A percentile compares a stretch with the other conserved stretches of the same genome.
phyloP scores from a whole-genome alignment of 2,113 vertebrate genomes.

The Elachura formosa region DNA sequence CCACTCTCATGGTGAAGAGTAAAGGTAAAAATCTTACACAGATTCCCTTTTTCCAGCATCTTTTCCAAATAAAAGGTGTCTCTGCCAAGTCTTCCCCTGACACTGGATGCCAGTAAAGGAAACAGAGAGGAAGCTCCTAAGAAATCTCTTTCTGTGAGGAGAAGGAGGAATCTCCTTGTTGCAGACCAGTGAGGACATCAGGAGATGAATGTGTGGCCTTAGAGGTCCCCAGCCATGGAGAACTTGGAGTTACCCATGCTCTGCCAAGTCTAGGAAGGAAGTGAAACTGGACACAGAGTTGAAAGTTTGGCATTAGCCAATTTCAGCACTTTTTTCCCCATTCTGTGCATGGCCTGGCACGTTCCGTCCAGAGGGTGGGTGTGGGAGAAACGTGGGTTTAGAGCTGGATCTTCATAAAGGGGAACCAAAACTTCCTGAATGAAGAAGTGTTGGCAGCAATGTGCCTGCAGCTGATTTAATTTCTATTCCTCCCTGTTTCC shows the following conservation, averaged over 20 bases:
- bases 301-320: background rate
- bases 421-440: background rate
- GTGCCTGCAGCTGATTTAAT: background rate
- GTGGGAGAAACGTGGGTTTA: accelerated
- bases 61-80: background rate
- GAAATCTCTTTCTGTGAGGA: background rate
- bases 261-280: background rate
- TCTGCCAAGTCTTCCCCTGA: background rate
- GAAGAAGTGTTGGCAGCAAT: background rate
- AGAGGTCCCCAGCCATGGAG: background rate
- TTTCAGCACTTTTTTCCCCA: accelerated
- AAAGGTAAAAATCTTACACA: background rate
- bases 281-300: background rate
- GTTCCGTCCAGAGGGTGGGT: background rate
- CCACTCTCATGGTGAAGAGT: background rate
- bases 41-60: background rate
- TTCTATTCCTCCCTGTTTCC: background rate
- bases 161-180: background rate
- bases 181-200: background rate
- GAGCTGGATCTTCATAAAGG: background rate
- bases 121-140: background rate
- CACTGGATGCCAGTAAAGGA: background rate
- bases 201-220: background rate
- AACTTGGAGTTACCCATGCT: background rate
- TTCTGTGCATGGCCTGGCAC: background rate